Evolutionary conservation across 1,140 invertebrate genomes (phyloP), one percentile per base, ranked within the genome.

Genomic region (Copidosoma floridanum): DNA sequence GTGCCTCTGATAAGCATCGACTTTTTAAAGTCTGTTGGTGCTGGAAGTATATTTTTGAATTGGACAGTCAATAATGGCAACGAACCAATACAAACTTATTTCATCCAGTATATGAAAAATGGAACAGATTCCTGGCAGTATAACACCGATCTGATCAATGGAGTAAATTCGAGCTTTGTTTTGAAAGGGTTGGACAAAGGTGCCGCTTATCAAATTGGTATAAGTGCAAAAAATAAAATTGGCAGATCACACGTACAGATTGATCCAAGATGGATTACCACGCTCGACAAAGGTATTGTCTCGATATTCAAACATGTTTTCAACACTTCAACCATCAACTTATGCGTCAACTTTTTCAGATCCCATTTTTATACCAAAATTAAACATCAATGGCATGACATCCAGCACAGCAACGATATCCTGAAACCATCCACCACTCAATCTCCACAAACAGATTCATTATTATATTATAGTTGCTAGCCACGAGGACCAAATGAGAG

Each of bases 1-100:
- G 82, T 83, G 63, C 91, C 91, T 3, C 83, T 86, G 70, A 82
- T 92, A 0, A 83, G 80, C 50, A 85, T 92, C 57, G 87, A 90
- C 69, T 86, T 85, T 52, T 85, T 89, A 1, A 91, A 89, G 73
- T 85, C 89, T 0, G 88, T 93, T 6, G 89, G 88, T 23, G 84
- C 85, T 12, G 82, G 82, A 12, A 86, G 87, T 73, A 86, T 94
- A 44, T 94, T 85, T 72, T 68, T 93, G 0, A 93, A 93, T 73
- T 94, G 91, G 91, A 93, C 91, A 0, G 79, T 91, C 0, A 84
- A 87, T 52, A 84, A 89, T 58, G 89, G 89, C 61, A 93, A 93
- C 71, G 85, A 85, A 41, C 85, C 86, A 0, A 83, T 91, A 20
- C 79, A 82, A 57, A 76, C 82, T 20, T 92, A 90, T 70, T 82